Evolutionary conservation across 1,140 invertebrate species (phyloP).

Genomic region (Drosophila ogumai): DNA sequence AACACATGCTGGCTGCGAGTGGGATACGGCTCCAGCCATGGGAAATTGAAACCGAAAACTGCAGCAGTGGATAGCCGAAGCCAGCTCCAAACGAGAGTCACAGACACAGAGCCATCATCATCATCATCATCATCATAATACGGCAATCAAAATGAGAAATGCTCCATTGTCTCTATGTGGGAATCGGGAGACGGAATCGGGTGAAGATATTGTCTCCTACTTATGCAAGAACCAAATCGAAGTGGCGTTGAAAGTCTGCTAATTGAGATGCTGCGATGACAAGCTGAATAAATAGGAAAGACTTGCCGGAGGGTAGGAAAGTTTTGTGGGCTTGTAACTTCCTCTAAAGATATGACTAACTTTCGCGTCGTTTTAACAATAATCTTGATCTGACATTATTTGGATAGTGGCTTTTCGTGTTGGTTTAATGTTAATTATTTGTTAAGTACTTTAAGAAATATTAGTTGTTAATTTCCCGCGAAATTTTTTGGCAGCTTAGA

Average conservation of each 20-base stretch:
- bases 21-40: slow-evolving; percentile 44
- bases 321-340: slow-evolving; percentile 1
- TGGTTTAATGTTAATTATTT: not conserved
- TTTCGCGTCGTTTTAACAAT: not conserved
- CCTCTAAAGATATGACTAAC: not conserved
- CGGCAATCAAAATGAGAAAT: slow-evolving; percentile 55
- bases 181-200: slow-evolving; percentile 18
- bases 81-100: slow-evolving; percentile 16
- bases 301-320: slow-evolving; percentile 1
- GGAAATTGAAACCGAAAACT: slow-evolving; percentile 70
- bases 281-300: not conserved
- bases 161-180: slow-evolving; percentile 59
- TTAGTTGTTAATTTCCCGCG: not conserved
- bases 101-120: slow-evolving; percentile 28
- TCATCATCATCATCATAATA: slow-evolving; percentile 44
- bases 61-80: slow-evolving; percentile 39
- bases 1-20: slow-evolving; percentile 48
- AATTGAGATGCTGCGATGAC: slow-evolving; percentile 17
- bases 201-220: slow-evolving; percentile 18
- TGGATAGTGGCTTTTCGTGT: not conserved
- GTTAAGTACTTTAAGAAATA: not conserved
- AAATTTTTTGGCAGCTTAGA: not conserved
- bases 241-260: slow-evolving; percentile 7
- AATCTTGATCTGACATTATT: not conserved
- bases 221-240: slow-evolving; percentile 35